Evolutionary conservation across 2,888 invertebrate genomes (phyloP), one percentile per base, ranked within the genome.

Genomic region (Lasioglossum leucozonium): DNA sequence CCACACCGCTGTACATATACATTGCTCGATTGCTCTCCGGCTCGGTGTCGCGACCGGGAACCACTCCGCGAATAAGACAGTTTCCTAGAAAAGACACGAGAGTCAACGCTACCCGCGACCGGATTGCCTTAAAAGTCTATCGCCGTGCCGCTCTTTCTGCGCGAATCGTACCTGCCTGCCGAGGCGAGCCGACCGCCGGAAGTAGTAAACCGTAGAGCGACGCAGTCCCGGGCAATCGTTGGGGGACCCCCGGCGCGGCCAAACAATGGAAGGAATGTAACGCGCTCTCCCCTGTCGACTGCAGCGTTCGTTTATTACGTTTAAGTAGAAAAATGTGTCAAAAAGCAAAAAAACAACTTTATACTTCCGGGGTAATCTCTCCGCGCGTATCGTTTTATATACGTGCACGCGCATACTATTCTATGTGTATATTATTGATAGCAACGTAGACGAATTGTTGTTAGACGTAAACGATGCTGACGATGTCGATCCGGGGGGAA

Each of bases 111-210:
- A 84, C 78, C 72, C 84, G 84, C 82, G 82, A 84, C 34, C 82
- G 82, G 82, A 82, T 82, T 84, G 84, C 84, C 84, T 84, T 84
- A 82, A 77, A 77, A 72, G 84, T 84, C 84, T 84, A 74, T 84
- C 84, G 84, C 84, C 77, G 82, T 84, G 78, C 78, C 84, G 84
- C 84, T n/a, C n/a, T 84, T 37, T 82, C 58, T 78, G 77, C 84
- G 84, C 84, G 84, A 84, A 78, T 84, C 84, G 84, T 84, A 84
- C 84, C 84, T 84, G 84, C 84, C 84, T 84, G 65, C 84, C 84
- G 84, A 72, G 75, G 75, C 78, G 84, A 77, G 44, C 84, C 84
- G 82, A 72, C 37, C 42, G 47, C 22, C 74, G 84, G 82, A 73
- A 42, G 82, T 69, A 40, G 37, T 62, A 30, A 62, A 73, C 58